Percentiles rank a stretch among this genome's conserved stretches.
phyloP scores from a whole-genome alignment of 2,888 invertebrate species.

The Stenchaetothrips biformis region DNA sequence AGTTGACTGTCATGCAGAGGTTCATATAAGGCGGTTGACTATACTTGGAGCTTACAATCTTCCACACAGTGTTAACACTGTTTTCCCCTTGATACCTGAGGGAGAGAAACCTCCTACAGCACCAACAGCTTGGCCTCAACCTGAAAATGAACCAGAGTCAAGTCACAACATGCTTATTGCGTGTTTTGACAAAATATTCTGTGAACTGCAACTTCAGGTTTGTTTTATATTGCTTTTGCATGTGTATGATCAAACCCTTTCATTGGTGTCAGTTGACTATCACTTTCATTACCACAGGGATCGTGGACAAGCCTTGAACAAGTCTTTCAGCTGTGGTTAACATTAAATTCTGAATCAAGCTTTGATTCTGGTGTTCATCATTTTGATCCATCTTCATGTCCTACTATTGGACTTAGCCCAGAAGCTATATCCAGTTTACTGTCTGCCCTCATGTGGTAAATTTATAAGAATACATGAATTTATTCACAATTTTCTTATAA shows the following conservation, averaged over 20 bases:
- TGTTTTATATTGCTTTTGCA: slow-evolving; percentile 22
- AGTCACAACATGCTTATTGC: slow-evolving; percentile 58
- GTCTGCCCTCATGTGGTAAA: slow-evolving; percentile 57
- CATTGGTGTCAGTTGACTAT: neutral
- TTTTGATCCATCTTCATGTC: slow-evolving; percentile 55
- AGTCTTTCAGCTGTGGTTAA: slow-evolving; percentile 80
- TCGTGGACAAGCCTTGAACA: slow-evolving; percentile 75
- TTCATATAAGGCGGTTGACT: slow-evolving; percentile 64
- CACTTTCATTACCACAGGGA: slow-evolving; percentile 47
- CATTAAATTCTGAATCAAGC: slow-evolving; percentile 59
- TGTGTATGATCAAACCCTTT: neutral
- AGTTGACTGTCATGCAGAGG: slow-evolving; percentile 71
- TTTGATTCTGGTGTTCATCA: slow-evolving; percentile 42
- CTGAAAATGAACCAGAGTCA: slow-evolving; percentile 41
- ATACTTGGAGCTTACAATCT: slow-evolving; percentile 61
- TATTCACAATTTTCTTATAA: neutral
- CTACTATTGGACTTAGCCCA: slow-evolving; percentile 60
- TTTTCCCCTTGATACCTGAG: slow-evolving; percentile 47
- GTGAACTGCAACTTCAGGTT: slow-evolving; percentile 57
- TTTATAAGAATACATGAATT: slow-evolving; percentile 1
- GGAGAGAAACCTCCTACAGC: slow-evolving; percentile 50
- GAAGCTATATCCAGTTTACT: slow-evolving; percentile 62
- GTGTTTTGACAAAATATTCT: slow-evolving; percentile 65
- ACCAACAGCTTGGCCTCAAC: slow-evolving; percentile 47
- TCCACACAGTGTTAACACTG: slow-evolving; percentile 51